phyloP scores from a whole-genome alignment of 2,113 vertebrate species.

The Paraplagusia blochii region DNA sequence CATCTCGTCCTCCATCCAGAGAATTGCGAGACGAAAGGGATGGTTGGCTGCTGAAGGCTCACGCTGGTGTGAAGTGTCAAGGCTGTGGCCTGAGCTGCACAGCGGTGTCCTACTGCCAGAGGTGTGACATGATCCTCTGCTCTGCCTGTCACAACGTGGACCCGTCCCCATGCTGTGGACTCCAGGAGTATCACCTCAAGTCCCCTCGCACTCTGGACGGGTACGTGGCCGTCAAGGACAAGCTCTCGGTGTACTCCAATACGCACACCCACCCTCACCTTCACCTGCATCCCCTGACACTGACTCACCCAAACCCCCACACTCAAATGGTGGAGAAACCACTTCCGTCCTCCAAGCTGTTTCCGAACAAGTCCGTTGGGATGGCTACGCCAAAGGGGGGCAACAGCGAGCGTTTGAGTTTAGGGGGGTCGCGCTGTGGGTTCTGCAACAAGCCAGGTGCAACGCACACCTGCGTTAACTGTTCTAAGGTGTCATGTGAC shows the following conservation, averaged over 20 bases:
- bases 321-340: conserved; percentile 84
- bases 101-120: conserved; percentile 84
- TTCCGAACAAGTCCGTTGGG: conserved; percentile 73
- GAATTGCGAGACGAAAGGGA: conserved; percentile 76
- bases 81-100: conserved; percentile 85
- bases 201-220: conserved; percentile 73
- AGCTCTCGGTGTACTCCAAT: conserved; percentile 78
- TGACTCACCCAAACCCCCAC: conserved; percentile 77
- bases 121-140: conserved; percentile 85
- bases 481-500: conserved; percentile 97
- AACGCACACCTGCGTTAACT: conserved; percentile 91
- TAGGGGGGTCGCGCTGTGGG: conserved; percentile 82
- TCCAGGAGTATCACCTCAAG: conserved; percentile 76
- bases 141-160: conserved; percentile 73
- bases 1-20: conserved; percentile 71
- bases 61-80: conserved; percentile 89
- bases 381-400: conserved; percentile 59
- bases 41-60: conserved; percentile 81
- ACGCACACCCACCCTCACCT: conserved; percentile 75
- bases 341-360: conserved; percentile 74
- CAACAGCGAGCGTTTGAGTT: conserved; percentile 57
- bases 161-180: conserved; percentile 76
- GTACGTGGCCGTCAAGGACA: conserved; percentile 78
- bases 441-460: conserved; percentile 94
- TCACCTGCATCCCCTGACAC: conserved; percentile 68